Percentiles rank a stretch among this genome's conserved stretches.
Evolutionary conservation across 1,140 invertebrate species (phyloP).

Genomic region (Sycobia sp.): DNA sequence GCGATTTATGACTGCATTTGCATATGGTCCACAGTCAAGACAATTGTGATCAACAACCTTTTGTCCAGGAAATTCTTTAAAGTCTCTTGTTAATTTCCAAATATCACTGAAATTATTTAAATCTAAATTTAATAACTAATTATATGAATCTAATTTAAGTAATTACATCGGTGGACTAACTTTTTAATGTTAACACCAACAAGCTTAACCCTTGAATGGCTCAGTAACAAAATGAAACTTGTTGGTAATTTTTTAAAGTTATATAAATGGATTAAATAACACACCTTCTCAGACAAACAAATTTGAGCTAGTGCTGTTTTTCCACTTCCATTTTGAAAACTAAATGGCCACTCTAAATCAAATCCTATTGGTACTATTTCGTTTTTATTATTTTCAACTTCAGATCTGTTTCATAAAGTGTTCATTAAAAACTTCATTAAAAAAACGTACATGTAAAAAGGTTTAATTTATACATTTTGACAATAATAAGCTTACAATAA

Average conservation of each 20-base stretch:
- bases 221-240: slow-evolving; percentile 61
- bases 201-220: slow-evolving; percentile 65
- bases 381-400: slow-evolving; percentile 54
- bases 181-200: slow-evolving; percentile 71
- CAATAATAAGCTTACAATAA: slow-evolving; percentile 60
- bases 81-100: slow-evolving; percentile 68
- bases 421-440: slow-evolving; percentile 1
- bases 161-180: slow-evolving; percentile 53
- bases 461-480: slow-evolving; percentile 9
- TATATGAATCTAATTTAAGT: background rate
- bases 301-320: slow-evolving; percentile 69
- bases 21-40: slow-evolving; percentile 65
- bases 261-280: slow-evolving; percentile 66
- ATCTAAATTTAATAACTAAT: too few species aligned
- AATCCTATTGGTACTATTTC: slow-evolving; percentile 64
- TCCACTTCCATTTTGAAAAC: slow-evolving; percentile 66
- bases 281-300: slow-evolving; percentile 59
- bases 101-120: slow-evolving; percentile 62
- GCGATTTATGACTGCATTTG: slow-evolving; percentile 63
- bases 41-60: slow-evolving; percentile 66
- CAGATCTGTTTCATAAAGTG: slow-evolving; percentile 47
- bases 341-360: slow-evolving; percentile 71
- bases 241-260: slow-evolving; percentile 64
- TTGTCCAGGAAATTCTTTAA: slow-evolving; percentile 61
- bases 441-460: slow-evolving; percentile 1